Conservation (phyloP, 2,797 vertebrate genomes). For the Phataginus tricuspis region DNA sequence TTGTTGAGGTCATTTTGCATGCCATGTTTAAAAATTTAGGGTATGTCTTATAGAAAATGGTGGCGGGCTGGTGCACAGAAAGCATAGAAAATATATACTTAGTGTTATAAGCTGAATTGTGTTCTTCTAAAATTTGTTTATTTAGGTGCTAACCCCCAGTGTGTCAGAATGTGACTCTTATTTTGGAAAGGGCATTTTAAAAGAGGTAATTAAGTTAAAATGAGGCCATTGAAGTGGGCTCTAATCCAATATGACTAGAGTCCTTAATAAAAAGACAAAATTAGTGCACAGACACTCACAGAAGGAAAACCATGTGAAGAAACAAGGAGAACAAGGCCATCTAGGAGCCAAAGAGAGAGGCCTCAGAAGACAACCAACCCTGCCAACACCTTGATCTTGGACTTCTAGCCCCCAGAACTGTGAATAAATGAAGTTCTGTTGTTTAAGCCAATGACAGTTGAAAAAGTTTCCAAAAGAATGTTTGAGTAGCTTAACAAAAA, state of each 20-base stretch:
- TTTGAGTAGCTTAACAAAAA: conserved; percentile 14
- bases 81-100: neutral
- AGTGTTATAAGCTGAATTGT: neutral
- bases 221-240: neutral
- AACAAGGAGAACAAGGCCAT: neutral
- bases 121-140: neutral
- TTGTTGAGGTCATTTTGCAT: neutral
- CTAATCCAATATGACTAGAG: neutral
- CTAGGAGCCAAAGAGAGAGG: neutral
- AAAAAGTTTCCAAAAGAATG: conserved; percentile 10
- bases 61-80: fast-evolving
- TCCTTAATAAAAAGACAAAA: neutral
- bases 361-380: neutral
- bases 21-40: neutral
- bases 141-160: neutral
- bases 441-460: neutral
- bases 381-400: neutral
- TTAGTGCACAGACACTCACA: neutral
- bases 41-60: neutral
- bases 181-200: neutral
- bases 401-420: neutral
- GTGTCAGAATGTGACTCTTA: neutral
- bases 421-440: neutral
- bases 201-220: neutral
- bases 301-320: neutral